phyloP scores from a whole-genome alignment of 2,888 invertebrate species.

The Neoscelio sp. region DNA sequence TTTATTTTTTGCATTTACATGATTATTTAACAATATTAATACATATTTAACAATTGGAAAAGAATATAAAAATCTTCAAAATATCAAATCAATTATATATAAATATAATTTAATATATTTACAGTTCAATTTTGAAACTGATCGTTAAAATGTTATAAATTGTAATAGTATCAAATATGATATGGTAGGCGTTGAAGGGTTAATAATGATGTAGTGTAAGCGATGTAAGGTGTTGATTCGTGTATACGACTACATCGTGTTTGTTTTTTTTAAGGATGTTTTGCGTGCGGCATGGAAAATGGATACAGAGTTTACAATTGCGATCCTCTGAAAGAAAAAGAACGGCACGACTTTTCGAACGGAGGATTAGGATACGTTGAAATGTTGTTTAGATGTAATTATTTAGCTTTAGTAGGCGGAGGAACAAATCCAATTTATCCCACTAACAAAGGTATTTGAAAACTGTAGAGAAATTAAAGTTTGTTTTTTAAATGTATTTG shows the following conservation, averaged over 20 bases:
- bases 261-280: slow-evolving; percentile 90
- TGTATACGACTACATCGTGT: background rate
- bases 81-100: too few species aligned
- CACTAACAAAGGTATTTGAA: slow-evolving; percentile 91
- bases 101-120: too few species aligned
- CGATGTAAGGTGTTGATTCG: too few species aligned
- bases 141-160: too few species aligned
- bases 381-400: slow-evolving; percentile 99
- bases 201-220: slow-evolving; percentile 7
- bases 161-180: too few species aligned
- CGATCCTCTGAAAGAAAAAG: slow-evolving; percentile 98
- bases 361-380: slow-evolving; percentile 97
- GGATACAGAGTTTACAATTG: slow-evolving; percentile 98
- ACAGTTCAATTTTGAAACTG: too few species aligned
- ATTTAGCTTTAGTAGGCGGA: slow-evolving; percentile 97
- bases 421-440: slow-evolving; percentile 96
- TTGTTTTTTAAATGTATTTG: background rate
- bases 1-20: too few species aligned
- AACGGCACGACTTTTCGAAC: slow-evolving; percentile 96
- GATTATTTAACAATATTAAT: too few species aligned
- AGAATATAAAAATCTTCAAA: too few species aligned
- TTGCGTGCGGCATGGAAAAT: slow-evolving; percentile 98
- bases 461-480: too few species aligned
- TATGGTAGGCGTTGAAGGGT: too few species aligned
- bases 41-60: too few species aligned